Evolutionary conservation across 2,797 vertebrate genomes (phyloP).

Genomic region (Acomys russatus): DNA sequence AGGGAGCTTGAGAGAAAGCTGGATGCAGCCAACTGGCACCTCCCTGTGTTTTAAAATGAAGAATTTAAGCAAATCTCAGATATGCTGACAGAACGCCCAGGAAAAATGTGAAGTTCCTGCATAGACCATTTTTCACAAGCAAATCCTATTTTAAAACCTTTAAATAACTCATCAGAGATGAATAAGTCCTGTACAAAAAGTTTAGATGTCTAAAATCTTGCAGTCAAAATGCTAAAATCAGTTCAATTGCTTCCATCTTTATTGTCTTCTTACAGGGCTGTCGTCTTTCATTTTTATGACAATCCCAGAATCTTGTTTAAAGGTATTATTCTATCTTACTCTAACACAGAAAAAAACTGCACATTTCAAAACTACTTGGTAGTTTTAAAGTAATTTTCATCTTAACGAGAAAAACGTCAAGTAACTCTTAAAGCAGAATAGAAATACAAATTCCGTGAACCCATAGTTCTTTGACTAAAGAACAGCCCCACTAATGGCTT

Average conservation of each 20-base stretch:
- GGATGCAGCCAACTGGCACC: too few species aligned
- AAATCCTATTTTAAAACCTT: conserved; percentile 30
- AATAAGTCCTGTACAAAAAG: neutral
- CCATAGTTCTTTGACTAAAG: neutral
- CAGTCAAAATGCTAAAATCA: neutral
- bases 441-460: neutral
- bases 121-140: neutral
- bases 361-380: neutral
- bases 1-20: neutral
- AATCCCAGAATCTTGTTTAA: neutral
- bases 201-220: neutral
- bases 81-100: neutral
- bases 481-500: neutral
- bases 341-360: neutral
- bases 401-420: neutral
- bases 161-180: neutral
- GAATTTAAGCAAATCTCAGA: conserved; percentile 3
- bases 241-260: neutral
- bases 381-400: conserved; percentile 20
- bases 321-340: neutral
- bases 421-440: neutral
- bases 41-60: neutral
- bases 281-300: conserved; percentile 18
- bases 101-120: neutral
- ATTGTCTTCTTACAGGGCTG: neutral